Conservation (phyloP, 2,113 vertebrate genomes). For the Dicaeum eximium region DNA sequence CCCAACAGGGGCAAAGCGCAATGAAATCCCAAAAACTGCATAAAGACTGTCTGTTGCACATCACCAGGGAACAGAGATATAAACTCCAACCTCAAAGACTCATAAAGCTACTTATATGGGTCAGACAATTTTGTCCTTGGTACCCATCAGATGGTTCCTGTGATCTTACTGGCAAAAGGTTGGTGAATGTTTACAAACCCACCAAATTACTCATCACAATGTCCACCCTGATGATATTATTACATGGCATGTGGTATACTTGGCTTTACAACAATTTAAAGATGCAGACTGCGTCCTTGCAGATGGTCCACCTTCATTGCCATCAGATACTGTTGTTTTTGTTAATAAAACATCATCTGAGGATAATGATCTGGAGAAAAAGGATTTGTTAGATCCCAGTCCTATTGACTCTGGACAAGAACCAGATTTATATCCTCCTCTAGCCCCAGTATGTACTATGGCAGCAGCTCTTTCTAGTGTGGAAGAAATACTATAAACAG, state of each 20-base stretch:
- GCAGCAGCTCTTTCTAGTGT: background rate
- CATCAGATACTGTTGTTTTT: background rate
- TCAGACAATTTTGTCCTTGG: no score
- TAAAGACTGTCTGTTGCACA: no score
- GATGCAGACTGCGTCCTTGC: rapidly evolving
- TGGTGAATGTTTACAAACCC: background rate
- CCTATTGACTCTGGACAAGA: background rate
- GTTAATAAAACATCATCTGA: background rate
- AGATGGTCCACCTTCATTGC: rapidly evolving
- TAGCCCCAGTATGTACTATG: background rate
- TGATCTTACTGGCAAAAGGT: no score
- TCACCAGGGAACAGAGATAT: no score
- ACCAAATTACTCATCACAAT: background rate
- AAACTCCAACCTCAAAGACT: no score
- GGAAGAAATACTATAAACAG: background rate
- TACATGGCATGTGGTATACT: background rate
- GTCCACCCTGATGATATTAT: background rate
- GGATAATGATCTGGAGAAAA: background rate
- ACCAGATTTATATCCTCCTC: background rate
- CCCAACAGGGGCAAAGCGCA: no score
- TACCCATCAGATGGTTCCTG: no score
- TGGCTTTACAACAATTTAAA: background rate
- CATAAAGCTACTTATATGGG: no score
- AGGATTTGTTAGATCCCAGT: background rate
- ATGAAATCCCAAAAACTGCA: no score